Base-by-base conservation (phyloP, 2,888 invertebrate genomes). In the Tipula unca region DNA sequence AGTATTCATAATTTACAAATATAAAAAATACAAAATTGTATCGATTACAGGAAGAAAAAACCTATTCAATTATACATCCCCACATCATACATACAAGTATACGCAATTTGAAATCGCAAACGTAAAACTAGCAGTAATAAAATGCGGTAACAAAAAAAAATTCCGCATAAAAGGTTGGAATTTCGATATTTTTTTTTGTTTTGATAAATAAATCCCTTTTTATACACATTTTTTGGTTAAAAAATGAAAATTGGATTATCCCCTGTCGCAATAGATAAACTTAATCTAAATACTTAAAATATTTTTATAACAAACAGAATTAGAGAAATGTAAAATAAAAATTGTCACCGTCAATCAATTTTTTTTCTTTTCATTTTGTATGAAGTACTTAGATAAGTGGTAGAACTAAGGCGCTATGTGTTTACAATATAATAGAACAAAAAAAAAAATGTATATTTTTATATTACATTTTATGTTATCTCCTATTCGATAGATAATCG, bases 201-300 rank as follows among this genome's bases (percentile, higher is more conserved):
- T 25, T 69, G 25, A 69, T 69, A 69, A 69, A 20, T 69, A 69
- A 69, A 69, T 69, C 69, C 69, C 69, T 25, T 69, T 69, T 69
- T 3, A 25, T 25, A 69, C 20, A 69, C 20, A 69, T 69, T 69
- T 69, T 69, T 69, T 69, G 6, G 25, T 20, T 25, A 25, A 69
- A 69, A 69, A 25, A 69, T 69, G 25, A 69, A 69, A 69, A 69
- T 69, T 69, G 69, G 69, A 69, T 69, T 69, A 69, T 69, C 69
- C 69, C 69, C 10, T 69, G 69, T 69, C 69, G 69, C 69, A 69
- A 25, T 69, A 69, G 69, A 69, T 69, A 69, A 69, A 69, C 25
- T 69, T 69, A 69, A 69, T 69, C 69, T 69, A 69, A 69, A 69
- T 69, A 25, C 69, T 69, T 69, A 69, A 69, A 69, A 69, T 69